Evolutionary conservation across 1,140 invertebrate genomes (phyloP), one percentile per base, ranked within the genome.

Genomic region (Drosophila baimaii): DNA sequence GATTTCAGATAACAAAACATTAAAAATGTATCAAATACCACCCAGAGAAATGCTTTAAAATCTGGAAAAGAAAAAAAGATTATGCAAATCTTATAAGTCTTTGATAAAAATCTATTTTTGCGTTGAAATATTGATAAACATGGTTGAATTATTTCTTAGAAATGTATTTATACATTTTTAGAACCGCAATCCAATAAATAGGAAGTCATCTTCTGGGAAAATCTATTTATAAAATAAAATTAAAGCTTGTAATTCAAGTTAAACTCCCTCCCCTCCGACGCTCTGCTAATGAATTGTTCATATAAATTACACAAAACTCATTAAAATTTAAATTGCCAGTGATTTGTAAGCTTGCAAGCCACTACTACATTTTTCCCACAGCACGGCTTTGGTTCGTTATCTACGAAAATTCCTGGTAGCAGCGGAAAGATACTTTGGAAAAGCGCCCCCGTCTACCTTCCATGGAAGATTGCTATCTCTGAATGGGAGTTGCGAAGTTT

Each of bases 401-500:
- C 54, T 35, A 31, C 15, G 17, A 59, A 54, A 33, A 37, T 72
- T 47, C 39, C 9, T 35, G 27, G 65, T 58, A 71, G 56, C 41
- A 25, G 52, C 33, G 39, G 21, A 23, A 43, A 41, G 66, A 71
- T 72, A 71, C 69, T 70, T 57, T 21, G 19, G 31, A 25, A 17
- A n/a, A 10, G 17, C 65, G 19, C 39, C 49, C 17, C 17, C 47
- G 15, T 25, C 29, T 17, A 19, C 27, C 35, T 21, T 6, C 57
- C n/a, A n/a, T n/a, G n/a, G 31, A 39, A 68, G 64, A 68, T 68
- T 25, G 31, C 68, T 33, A 46, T 72, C 52, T 58, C 33, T 72
- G 69, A 72, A 72, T 72, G 43, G 43, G 69, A 72, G 65, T 58
- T 72, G 29, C 54, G 29, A 72, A 58, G 41, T 58, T 58, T 69